Conservation (phyloP, 2,888 invertebrate genomes). For the Zelleria hepariella region DNA sequence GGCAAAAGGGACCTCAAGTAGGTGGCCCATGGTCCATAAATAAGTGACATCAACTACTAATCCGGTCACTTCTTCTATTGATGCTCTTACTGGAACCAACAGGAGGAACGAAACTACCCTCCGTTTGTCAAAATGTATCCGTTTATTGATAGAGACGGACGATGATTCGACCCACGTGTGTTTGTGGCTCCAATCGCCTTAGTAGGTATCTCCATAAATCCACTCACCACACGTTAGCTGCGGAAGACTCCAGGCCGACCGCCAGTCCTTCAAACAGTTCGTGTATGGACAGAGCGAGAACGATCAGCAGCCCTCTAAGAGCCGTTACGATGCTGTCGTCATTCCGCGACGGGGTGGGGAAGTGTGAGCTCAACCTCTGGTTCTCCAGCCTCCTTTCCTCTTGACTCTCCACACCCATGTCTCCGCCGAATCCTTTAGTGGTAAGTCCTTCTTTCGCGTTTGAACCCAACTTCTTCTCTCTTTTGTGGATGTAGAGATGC, state of each 20-base stretch:
- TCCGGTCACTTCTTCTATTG: too few species aligned
- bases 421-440: constrained; percentile 46
- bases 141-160: too few species aligned
- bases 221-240: constrained; percentile 58
- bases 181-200: too few species aligned
- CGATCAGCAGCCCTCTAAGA: constrained; percentile 81
- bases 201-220: neutral
- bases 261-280: constrained; percentile 90
- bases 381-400: neutral
- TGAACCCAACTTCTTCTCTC: constrained; percentile 46
- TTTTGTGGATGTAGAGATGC: constrained; percentile 76
- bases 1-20: too few species aligned
- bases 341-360: constrained; percentile 24
- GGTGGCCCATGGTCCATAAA: too few species aligned
- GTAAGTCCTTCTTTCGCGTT: constrained; percentile 47
- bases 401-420: neutral
- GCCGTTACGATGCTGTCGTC: constrained; percentile 61
- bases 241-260: constrained; percentile 80
- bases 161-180: too few species aligned
- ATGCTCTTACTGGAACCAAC: too few species aligned
- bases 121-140: too few species aligned
- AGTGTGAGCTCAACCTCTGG: constrained; percentile 40
- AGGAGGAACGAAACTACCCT: too few species aligned
- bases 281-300: constrained; percentile 81
- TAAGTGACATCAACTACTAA: too few species aligned